Percentiles rank a stretch among this genome's conserved stretches.
Evolutionary conservation across 2,113 vertebrate genomes (phyloP).

Genomic region (Stegostoma tigrinum): DNA sequence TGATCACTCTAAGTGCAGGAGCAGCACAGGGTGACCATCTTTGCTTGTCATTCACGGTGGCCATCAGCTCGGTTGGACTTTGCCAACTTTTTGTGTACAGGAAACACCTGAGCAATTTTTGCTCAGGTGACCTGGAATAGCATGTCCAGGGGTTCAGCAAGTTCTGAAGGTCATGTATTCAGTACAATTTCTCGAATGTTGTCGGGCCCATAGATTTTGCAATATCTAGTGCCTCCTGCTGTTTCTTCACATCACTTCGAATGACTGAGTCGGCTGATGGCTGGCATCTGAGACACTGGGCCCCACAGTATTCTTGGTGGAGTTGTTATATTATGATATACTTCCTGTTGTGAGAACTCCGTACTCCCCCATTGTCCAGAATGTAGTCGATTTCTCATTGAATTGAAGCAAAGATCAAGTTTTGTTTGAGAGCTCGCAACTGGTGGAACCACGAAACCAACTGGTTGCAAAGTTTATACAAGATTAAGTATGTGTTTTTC

Average conservation of each 20-base stretch:
- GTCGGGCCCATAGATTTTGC: no score
- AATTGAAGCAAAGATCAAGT: neutral
- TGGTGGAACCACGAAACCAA: neutral
- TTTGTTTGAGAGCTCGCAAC: neutral
- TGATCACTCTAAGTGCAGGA: neutral
- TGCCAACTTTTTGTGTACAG: no score
- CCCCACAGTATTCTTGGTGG: neutral
- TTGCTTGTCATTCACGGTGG: neutral
- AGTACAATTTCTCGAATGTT: no score
- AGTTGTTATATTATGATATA: neutral
- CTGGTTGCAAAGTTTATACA: neutral
- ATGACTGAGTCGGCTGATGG: no score
- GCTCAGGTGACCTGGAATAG: no score
- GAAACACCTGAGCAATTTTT: no score
- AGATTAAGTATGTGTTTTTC: neutral
- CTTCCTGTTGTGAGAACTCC: neutral
- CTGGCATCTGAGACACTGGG: no score
- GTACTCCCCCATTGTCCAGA: neutral
- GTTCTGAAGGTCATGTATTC: no score
- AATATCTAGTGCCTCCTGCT: no score
- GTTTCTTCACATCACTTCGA: no score
- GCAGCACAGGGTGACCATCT: neutral
- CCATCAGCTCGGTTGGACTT: no score
- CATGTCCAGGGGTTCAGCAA: no score
- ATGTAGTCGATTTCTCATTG: neutral